Evolutionary conservation across 1,140 invertebrate genomes (phyloP).

Genomic region (Spodoptera litura): DNA sequence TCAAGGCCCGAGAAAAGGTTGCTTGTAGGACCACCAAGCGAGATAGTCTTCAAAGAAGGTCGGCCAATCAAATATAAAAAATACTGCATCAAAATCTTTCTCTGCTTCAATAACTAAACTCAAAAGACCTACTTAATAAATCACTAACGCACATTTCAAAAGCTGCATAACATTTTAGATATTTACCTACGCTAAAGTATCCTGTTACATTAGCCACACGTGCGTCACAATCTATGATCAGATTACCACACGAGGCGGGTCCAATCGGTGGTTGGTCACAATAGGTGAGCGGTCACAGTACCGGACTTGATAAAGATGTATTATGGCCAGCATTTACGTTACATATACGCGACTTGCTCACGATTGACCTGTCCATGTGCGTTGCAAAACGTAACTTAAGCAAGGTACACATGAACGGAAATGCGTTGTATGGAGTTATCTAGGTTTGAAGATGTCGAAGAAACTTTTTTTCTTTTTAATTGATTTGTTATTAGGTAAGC

Average conservation of each 20-base stretch:
- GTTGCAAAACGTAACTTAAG: conserved; percentile 59
- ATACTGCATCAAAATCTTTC: no score
- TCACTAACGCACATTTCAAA: no score
- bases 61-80: no score
- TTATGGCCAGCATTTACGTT: conserved; percentile 37
- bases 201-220: conserved; percentile 23
- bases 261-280: conserved; percentile 28
- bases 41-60: no score
- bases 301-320: conserved; percentile 47
- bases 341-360: conserved; percentile 52
- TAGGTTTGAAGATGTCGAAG: background rate
- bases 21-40: no score
- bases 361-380: conserved; percentile 75
- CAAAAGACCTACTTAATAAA: background rate
- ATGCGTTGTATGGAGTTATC: background rate
- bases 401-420: conserved; percentile 33
- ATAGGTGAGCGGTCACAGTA: conserved; percentile 30
- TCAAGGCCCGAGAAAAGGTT: no score
- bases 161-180: no score
- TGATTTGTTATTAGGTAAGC: no score
- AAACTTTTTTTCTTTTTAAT: background rate
- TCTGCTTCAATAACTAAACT: no score
- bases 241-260: conserved; percentile 44
- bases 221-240: conserved; percentile 29
- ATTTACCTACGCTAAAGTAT: background rate